A percentile compares a stretch with the other conserved stretches of the same genome.
These are phyloP conservation scores for Sarcophaga subvicina DNA, from an alignment of 2,888 invertebrate genomes.

Conservation along the genomic window DNA sequence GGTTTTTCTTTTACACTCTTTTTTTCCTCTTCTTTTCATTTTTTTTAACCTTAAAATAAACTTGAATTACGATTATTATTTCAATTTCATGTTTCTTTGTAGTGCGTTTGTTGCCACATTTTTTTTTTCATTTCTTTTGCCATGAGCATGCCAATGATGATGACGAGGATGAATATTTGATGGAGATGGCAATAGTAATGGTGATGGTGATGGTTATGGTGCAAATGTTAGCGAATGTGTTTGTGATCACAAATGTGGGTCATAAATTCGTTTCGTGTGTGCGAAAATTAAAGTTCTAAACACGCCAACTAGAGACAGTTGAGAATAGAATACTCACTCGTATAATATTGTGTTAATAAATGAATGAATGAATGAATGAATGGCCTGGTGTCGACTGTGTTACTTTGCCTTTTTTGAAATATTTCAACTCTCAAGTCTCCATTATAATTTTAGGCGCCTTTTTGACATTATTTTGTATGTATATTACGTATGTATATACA, in stretches of 20 bases:
- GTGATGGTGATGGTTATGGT: background rate
- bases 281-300: conserved; percentile 44
- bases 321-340: background rate
- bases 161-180: background rate
- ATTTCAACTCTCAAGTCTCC: background rate
- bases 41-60: conserved; percentile 64
- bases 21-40: background rate
- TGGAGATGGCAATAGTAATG: background rate
- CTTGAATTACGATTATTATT: conserved; percentile 45
- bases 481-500: background rate
- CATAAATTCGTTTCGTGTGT: conserved; percentile 38
- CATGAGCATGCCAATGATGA: background rate
- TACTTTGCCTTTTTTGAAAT: background rate
- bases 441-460: background rate
- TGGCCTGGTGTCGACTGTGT: background rate
- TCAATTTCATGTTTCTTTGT: conserved; percentile 15
- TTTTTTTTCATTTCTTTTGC: conserved; percentile 22
- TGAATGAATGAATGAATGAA: too few species aligned
- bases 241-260: conserved; percentile 42
- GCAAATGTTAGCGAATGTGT: conserved; percentile 15
- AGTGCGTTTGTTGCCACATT: background rate
- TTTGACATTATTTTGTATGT: background rate
- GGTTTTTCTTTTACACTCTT: background rate
- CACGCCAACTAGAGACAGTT: conserved; percentile 32
- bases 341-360: background rate